These are phyloP conservation scores for Entomyzon cyanotis DNA, from an alignment of 2,113 vertebrate genomes.

Conservation along the genomic window DNA sequence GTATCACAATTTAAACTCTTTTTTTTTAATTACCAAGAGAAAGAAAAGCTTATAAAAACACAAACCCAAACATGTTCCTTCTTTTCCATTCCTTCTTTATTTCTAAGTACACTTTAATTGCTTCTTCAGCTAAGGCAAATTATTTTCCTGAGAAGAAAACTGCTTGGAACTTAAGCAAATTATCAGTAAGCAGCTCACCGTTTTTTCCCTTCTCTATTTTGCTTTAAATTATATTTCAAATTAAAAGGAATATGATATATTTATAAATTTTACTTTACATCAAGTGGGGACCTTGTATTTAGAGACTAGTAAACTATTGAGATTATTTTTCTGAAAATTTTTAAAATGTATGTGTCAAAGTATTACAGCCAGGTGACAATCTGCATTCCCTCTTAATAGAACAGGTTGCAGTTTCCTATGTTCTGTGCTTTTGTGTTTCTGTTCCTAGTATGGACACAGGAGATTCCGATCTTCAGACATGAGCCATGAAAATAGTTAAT, in stretches of 20 bases:
- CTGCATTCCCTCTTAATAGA: background rate
- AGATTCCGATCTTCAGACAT: background rate
- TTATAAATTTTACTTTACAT: constrained; percentile 6
- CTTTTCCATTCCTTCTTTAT: background rate
- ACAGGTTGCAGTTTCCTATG: background rate
- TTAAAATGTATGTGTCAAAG: background rate
- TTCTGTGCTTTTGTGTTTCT: background rate
- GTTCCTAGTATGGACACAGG: background rate
- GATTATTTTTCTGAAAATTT: background rate
- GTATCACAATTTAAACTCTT: background rate
- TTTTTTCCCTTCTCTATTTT: constrained; percentile 4
- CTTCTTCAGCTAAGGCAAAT: constrained; percentile 42
- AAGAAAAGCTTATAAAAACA: background rate
- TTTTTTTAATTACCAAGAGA: background rate
- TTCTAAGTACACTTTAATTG: constrained; percentile 47
- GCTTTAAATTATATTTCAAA: background rate
- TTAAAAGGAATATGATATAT: constrained; percentile 41
- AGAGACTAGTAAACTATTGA: background rate
- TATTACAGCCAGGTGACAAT: background rate
- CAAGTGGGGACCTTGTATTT: background rate
- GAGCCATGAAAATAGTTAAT: background rate
- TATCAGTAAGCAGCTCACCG: constrained; percentile 14
- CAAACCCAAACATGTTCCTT: background rate
- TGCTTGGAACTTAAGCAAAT: constrained; percentile 44
- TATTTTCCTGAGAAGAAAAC: constrained; percentile 48